Conservation (phyloP, 2,797 vertebrate genomes). For the Chelmon rostratus region DNA sequence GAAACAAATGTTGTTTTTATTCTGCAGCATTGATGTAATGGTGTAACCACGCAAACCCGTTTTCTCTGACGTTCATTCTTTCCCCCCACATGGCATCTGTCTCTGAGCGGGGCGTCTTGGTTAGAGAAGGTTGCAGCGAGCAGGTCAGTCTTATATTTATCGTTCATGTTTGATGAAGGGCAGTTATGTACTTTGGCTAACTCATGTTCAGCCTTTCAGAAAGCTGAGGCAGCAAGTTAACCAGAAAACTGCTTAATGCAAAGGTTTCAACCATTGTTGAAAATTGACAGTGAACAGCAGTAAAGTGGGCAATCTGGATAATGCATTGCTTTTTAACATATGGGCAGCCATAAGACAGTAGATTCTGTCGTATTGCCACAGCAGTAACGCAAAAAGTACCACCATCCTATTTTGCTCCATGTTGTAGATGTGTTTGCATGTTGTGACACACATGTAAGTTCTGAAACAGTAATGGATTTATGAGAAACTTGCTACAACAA, state of each 20-base stretch:
- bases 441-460: not conserved
- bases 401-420: not conserved
- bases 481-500: not conserved
- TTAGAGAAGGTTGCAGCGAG: not conserved
- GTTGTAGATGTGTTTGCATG: conserved; percentile 3
- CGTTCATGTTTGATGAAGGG: no score
- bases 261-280: not conserved
- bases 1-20: conserved; percentile 18
- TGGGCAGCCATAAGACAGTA: not conserved
- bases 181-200: not conserved
- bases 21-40: conserved; percentile 11
- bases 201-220: not conserved
- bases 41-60: conserved; percentile 8
- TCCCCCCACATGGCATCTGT: conserved; percentile 1
- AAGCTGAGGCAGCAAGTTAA: conserved; percentile 1
- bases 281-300: conserved; percentile 16
- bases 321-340: not conserved
- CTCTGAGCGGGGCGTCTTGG: not conserved
- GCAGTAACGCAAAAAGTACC: not conserved
- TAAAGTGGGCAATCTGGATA: not conserved
- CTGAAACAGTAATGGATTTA: not conserved
- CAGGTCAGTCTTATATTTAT: not conserved
- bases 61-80: conserved; percentile 17
- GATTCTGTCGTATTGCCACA: not conserved
- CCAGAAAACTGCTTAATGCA: conserved; percentile 1